Evolutionary conservation across 1,140 invertebrate genomes (phyloP).

Genomic region (Cyphomyrmex costatus): DNA sequence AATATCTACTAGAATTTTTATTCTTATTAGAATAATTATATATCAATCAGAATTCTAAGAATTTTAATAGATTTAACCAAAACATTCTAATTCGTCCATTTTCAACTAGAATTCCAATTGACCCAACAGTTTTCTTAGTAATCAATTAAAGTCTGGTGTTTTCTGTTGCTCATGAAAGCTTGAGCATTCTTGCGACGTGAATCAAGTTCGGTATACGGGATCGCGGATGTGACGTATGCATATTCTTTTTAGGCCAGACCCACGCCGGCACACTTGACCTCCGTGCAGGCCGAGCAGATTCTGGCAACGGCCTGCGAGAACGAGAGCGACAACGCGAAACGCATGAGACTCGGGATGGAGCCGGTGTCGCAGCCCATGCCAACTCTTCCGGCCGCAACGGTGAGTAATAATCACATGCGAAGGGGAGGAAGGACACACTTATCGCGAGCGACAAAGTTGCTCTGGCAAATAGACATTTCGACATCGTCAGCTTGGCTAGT

Average conservation of each 20-base stretch:
- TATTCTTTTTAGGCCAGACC: constrained; percentile 92
- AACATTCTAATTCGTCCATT: too few relatives aligned
- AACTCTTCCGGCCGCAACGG: constrained; percentile 89
- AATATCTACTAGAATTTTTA: too few relatives aligned
- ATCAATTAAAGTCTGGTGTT: not conserved
- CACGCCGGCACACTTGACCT: constrained; percentile 98
- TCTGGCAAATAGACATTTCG: constrained; percentile 3
- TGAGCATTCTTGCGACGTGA: constrained; percentile 37
- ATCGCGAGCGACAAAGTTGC: not conserved
- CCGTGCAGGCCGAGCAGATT: constrained; percentile 98
- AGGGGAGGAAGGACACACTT: constrained; percentile 1
- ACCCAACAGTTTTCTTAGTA: too few relatives aligned
- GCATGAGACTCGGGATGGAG: constrained; percentile 97
- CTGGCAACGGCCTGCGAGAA: constrained; percentile 98
- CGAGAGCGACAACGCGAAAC: constrained; percentile 98
- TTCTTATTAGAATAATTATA: too few relatives aligned
- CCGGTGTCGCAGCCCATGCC: constrained; percentile 96
- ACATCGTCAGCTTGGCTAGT: constrained; percentile 35
- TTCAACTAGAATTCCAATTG: too few relatives aligned
- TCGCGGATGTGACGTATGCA: constrained; percentile 51
- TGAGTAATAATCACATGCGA: constrained; percentile 78
- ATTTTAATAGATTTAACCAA: too few relatives aligned
- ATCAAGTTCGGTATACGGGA: constrained; percentile 38
- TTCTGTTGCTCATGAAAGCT: constrained; percentile 42
- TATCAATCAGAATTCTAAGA: too few relatives aligned